A percentile compares a stretch with the other conserved stretches of the same genome.
phyloP scores from a whole-genome alignment of 2,113 vertebrate species.

The Caranx melampygus region DNA sequence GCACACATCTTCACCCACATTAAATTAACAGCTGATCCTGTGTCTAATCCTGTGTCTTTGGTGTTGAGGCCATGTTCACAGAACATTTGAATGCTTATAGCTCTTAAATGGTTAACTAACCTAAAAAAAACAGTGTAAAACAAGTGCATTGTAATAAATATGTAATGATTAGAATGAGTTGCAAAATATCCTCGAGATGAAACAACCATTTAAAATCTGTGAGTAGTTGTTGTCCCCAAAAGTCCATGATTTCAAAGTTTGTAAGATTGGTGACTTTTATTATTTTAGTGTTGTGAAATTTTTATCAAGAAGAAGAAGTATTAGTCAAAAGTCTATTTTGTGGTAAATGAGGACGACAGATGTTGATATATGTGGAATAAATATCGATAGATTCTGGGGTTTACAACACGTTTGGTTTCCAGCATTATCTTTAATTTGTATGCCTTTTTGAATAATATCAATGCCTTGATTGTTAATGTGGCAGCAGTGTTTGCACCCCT shows the following conservation, averaged over 20 bases:
- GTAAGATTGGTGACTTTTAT: too few species aligned
- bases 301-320: neutral
- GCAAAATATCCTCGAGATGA: too few species aligned
- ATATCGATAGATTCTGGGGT: neutral
- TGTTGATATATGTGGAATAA: neutral
- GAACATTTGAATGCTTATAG: neutral
- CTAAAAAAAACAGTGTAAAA: too few species aligned
- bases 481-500: neutral
- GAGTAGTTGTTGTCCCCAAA: too few species aligned
- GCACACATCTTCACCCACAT: neutral
- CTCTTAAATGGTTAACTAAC: neutral
- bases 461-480: neutral
- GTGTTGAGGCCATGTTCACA: neutral
- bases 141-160: too few species aligned
- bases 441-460: neutral
- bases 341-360: neutral
- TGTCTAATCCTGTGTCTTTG: neutral
- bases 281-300: too few species aligned
- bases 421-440: neutral
- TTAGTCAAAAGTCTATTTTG: neutral
- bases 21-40: neutral
- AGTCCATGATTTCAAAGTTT: too few species aligned
- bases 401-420: neutral
- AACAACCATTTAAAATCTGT: too few species aligned
- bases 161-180: too few species aligned